Percentiles rank a stretch among this genome's conserved stretches.
Conservation (phyloP, 2,797 vertebrate genomes). For the Ciconia nigra region DNA sequence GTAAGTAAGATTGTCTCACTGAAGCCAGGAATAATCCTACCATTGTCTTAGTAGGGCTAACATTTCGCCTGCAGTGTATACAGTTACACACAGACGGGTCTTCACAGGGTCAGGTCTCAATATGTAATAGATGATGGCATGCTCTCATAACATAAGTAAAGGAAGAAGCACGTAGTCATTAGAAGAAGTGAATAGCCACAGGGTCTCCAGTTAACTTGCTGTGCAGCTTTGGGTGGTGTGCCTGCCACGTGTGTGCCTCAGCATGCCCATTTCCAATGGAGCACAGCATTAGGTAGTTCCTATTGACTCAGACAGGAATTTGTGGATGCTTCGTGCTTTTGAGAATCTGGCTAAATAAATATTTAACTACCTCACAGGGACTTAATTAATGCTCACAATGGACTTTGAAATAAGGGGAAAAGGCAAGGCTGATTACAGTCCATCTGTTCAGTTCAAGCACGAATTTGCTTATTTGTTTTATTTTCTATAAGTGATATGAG, state of each 20-base stretch:
- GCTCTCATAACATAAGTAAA: fast-evolving
- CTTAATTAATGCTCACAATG: background rate
- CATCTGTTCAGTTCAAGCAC: background rate
- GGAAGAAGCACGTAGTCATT: background rate
- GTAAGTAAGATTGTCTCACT: background rate
- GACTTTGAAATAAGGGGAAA: background rate
- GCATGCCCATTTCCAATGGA: background rate
- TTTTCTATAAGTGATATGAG: background rate
- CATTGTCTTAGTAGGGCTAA: background rate
- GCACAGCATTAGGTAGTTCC: background rate
- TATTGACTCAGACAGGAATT: background rate
- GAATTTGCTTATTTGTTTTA: background rate
- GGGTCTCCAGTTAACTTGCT: background rate
- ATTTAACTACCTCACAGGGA: background rate
- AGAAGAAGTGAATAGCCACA: background rate
- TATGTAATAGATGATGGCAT: fast-evolving
- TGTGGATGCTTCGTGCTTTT: background rate
- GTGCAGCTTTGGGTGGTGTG: background rate
- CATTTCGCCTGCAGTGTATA: background rate
- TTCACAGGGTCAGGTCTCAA: background rate
- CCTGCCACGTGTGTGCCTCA: background rate
- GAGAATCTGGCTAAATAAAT: background rate
- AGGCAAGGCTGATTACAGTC: background rate
- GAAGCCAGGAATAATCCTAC: background rate
- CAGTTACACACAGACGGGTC: background rate